Evolutionary conservation across 1,140 invertebrate species (phyloP).

Genomic region (Zophobas atratus): DNA sequence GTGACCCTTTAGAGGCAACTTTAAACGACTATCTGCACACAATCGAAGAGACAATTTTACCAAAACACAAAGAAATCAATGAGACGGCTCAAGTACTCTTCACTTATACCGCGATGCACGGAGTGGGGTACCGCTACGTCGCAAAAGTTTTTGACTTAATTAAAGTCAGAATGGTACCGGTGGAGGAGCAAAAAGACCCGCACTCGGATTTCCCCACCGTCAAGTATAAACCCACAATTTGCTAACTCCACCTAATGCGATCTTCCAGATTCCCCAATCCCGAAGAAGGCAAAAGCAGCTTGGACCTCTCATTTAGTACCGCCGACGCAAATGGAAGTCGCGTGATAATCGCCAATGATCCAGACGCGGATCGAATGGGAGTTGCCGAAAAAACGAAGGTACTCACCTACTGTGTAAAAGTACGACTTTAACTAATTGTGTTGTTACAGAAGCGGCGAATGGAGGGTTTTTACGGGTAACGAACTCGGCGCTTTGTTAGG

Average conservation of each 20-base stretch:
- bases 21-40: conserved; percentile 79
- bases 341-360: conserved; percentile 97
- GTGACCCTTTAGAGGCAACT: conserved; percentile 75
- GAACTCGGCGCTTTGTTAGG: conserved; percentile 96
- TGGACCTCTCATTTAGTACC: conserved; percentile 88
- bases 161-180: conserved; percentile 85
- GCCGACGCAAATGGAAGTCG: conserved; percentile 81
- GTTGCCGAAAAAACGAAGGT: conserved; percentile 84
- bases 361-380: conserved; percentile 97
- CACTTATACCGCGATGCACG: conserved; percentile 98
- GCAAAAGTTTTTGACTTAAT: conserved; percentile 81
- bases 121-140: conserved; percentile 92
- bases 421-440: background rate
- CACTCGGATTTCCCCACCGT: conserved; percentile 99
- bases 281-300: conserved; percentile 93
- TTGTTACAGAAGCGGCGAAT: conserved; percentile 76
- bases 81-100: conserved; percentile 76
- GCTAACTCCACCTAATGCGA: background rate
- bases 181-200: conserved; percentile 88
- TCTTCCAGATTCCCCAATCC: conserved; percentile 92
- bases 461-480: conserved; percentile 97
- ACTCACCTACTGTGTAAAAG: conserved; percentile 47
- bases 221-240: conserved; percentile 65
- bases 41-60: conserved; percentile 68
- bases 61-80: conserved; percentile 74